Evolutionary conservation across 2,113 vertebrate species (phyloP).

Genomic region (Rhizomys pruinosus): DNA sequence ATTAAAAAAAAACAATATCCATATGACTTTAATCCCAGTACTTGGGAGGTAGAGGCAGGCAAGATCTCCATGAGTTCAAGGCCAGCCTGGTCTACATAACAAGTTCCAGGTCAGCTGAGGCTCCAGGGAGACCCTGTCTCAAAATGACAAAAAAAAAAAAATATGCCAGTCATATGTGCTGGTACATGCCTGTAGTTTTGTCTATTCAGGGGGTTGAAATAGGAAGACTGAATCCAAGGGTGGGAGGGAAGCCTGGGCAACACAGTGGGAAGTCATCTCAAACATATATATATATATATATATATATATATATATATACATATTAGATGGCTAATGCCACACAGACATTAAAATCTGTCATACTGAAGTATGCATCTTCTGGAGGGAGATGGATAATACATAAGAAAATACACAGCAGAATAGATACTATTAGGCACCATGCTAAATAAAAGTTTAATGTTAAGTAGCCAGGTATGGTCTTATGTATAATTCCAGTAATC

Average conservation of each 20-base stretch:
- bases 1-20: no score
- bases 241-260: background rate
- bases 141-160: no score
- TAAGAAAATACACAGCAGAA: background rate
- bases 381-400: background rate
- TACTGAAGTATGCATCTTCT: background rate
- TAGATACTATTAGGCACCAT: background rate
- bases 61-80: no score
- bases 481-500: background rate
- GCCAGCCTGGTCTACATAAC: no score
- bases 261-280: background rate
- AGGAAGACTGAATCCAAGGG: background rate
- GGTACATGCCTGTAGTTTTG: background rate
- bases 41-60: no score
- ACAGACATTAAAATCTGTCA: background rate
- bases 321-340: background rate
- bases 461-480: background rate
- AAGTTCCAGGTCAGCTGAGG: no score
- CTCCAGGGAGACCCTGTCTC: no score
- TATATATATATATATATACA: background rate
- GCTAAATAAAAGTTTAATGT: background rate
- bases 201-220: background rate
- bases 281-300: background rate
- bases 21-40: no score
- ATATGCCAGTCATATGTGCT: background rate